Conservation (phyloP, 2,888 invertebrate species). For the Escarpia spicata region DNA sequence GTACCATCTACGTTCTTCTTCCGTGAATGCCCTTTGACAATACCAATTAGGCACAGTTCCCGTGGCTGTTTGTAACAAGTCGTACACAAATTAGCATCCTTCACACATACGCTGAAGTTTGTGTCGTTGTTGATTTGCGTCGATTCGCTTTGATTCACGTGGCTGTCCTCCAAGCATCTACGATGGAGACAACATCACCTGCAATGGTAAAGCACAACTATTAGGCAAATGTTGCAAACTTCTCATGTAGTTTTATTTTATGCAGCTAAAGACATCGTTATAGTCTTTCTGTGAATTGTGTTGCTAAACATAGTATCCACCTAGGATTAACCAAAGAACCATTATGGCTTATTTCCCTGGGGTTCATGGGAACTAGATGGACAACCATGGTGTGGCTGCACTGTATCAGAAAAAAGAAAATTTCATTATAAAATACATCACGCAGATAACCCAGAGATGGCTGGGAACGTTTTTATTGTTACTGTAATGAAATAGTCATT, state of each 20-base stretch:
- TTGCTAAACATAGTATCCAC: no score
- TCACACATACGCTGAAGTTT: background rate
- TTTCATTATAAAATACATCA: no score
- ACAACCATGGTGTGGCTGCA: no score
- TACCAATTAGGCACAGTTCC: background rate
- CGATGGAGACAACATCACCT: background rate
- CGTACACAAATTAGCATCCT: conserved; percentile 3
- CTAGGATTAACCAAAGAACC: no score
- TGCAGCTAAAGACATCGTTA: no score
- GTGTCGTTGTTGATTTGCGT: background rate
- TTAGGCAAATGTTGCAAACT: background rate
- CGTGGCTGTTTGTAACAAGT: background rate
- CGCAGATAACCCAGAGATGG: no score
- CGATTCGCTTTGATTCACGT: background rate
- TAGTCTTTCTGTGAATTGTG: no score
- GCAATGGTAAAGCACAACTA: background rate
- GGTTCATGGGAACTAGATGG: no score
- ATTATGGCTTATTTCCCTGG: no score
- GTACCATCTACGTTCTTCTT: background rate
- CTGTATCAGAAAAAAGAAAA: no score
- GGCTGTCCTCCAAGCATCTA: background rate
- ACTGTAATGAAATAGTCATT: no score
- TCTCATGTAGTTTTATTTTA: background rate
- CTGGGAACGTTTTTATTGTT: no score
- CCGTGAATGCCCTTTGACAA: background rate